Conservation (phyloP, 1,140 invertebrate genomes). For the Drosophila albomicans region DNA sequence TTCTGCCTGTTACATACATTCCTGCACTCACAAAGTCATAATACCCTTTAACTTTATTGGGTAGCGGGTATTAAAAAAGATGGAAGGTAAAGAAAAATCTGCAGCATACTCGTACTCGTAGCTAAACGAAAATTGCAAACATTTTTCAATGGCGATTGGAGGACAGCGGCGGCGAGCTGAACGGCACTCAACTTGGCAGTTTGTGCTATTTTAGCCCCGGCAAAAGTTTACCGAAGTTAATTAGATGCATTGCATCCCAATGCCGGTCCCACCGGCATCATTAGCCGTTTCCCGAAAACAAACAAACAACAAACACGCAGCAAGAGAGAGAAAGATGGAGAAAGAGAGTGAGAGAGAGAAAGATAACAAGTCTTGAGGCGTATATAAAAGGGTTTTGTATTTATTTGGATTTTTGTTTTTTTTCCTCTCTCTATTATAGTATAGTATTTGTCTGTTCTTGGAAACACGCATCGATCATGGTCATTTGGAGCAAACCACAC, state of each 20-base stretch:
- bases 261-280: conserved; percentile 62
- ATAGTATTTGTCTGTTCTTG: neutral
- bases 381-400: conserved; percentile 27
- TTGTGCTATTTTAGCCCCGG: neutral
- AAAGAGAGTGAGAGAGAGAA: neutral
- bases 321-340: neutral
- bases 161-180: neutral
- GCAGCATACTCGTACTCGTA: conserved; percentile 28
- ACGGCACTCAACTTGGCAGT: conserved; percentile 14
- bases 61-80: neutral
- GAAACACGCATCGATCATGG: conserved; percentile 35
- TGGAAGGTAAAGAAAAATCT: conserved; percentile 29
- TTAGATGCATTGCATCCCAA: conserved; percentile 67
- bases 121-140: conserved; percentile 39
- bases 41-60: too few relatives aligned
- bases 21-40: too few relatives aligned
- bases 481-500: conserved; percentile 2
- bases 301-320: neutral
- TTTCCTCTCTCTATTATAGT: conserved; percentile 5
- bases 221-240: conserved; percentile 57
- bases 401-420: conserved; percentile 21
- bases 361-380: conserved; percentile 30
- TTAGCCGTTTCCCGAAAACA: conserved; percentile 44
- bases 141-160: conserved; percentile 36
- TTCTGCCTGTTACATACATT: too few relatives aligned